Conservation (phyloP, 2,797 vertebrate genomes). For the Pangasius larnaudii region DNA sequence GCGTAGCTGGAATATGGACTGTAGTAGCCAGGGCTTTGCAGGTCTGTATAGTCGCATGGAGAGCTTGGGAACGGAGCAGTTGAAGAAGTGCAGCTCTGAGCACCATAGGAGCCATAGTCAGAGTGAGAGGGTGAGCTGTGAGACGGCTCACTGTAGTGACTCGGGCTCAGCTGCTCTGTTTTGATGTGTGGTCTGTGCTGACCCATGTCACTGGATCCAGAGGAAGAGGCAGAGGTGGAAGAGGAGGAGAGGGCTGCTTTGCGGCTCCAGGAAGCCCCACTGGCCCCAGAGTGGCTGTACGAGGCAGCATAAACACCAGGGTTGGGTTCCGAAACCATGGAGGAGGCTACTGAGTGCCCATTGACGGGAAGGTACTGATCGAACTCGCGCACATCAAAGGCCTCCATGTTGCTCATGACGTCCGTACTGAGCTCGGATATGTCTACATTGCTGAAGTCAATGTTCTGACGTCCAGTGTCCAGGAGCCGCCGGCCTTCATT, state of each 20-base stretch:
- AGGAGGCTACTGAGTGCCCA: slow-evolving; percentile 76
- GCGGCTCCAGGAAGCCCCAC: slow-evolving; percentile 82
- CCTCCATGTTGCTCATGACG: slow-evolving; percentile 97
- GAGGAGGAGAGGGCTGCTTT: slow-evolving; percentile 75
- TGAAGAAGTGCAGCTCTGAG: slow-evolving; percentile 83
- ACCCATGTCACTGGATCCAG: slow-evolving; percentile 71
- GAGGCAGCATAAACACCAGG: slow-evolving; percentile 78
- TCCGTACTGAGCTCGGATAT: slow-evolving; percentile 98
- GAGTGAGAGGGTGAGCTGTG: slow-evolving; percentile 85
- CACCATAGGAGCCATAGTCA: slow-evolving; percentile 84
- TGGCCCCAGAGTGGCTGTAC: slow-evolving; percentile 69
- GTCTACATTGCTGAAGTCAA: slow-evolving; percentile 99
- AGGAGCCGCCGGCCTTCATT: slow-evolving; percentile 87
- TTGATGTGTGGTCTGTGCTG: slow-evolving; percentile 92
- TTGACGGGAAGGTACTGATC: slow-evolving; percentile 96
- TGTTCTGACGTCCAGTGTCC: slow-evolving; percentile 93
- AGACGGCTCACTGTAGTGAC: slow-evolving; percentile 88
- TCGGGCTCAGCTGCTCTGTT: slow-evolving; percentile 94
- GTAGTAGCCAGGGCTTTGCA: slow-evolving; percentile 94
- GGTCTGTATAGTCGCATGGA: slow-evolving; percentile 95
- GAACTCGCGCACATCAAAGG: slow-evolving; percentile 95
- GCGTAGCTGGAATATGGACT: slow-evolving; percentile 90
- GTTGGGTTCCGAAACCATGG: slow-evolving; percentile 76
- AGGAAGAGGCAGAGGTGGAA: slow-evolving; percentile 61
- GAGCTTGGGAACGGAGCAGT: slow-evolving; percentile 82